Evolutionary conservation across 2,888 invertebrate species (phyloP), one percentile per base, ranked within the genome.

Genomic region (Drosophila kanekoi): DNA sequence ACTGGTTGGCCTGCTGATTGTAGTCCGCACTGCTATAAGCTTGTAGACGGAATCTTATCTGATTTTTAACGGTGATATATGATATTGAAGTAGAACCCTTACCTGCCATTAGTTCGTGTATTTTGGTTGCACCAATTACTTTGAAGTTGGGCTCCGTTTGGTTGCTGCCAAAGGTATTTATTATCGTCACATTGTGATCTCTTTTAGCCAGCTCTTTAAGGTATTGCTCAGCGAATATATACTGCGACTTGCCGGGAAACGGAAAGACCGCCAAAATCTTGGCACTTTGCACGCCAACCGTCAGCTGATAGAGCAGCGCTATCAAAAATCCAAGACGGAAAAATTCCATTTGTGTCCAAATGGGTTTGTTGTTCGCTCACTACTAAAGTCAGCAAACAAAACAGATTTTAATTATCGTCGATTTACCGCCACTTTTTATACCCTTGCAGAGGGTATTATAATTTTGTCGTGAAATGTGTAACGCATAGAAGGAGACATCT

Each of bases 171-270:
- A 83, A 90, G 0, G 90, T 89, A n/a, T 90, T 88, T 16, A 92
- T 89, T 0, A 92, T 87, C 2, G 91, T 92, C 0, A 93, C 88
- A 51, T 92, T 85, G 72, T 93, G 93, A 4, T 91, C 92, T 3
- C 88, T 73, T 18, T 71, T 67, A 0, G 91, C 89, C 33, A 93
- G 71, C 14, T 82, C 90, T 33, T 87, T 89, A n/a, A 92, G 77
- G 40, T 92, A 75, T 2, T 90, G 72, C 48, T 87, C 78, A 0
- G 86, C 91, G 13, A 91, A 80, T 47, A 92, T 90, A 51, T 92
- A 91, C 37, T 89, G 89, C 0, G 90, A 90, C 18, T 76, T 82
- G 5, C 90, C 89, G 1, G 90, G 77, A 51, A 89, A 90, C 4
- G 90, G 82, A 70, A 89, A 90, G 4, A 89, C 64, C 0, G 88